Evolutionary conservation across 2,797 vertebrate species (phyloP).

Genomic region (Enteromius viviparus): DNA sequence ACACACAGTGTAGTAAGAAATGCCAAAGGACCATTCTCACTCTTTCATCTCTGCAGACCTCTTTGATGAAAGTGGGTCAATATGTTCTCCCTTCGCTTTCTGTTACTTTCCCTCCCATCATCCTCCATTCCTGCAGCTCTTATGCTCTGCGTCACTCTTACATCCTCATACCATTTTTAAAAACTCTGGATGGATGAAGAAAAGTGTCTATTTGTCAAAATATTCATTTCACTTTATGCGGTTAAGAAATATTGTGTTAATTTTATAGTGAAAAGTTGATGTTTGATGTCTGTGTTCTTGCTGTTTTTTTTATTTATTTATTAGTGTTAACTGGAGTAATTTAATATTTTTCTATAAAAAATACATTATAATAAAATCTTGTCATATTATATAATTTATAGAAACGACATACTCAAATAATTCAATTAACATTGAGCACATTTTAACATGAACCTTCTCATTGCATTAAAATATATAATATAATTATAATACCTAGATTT

Average conservation of each 20-base stretch:
- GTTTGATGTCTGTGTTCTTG: neutral
- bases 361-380: neutral
- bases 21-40: neutral
- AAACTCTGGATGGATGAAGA: neutral
- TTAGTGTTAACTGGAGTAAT: neutral
- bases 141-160: neutral
- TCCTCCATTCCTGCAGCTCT: neutral
- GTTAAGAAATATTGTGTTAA: neutral
- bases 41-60: constrained; percentile 27
- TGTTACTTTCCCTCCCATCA: neutral
- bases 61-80: constrained; percentile 46
- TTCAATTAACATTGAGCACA: neutral
- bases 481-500: no score
- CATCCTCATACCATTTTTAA: neutral
- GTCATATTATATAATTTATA: neutral
- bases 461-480: neutral
- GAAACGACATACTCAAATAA: neutral
- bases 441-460: neutral
- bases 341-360: neutral
- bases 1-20: neutral
- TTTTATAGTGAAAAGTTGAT: neutral
- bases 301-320: neutral
- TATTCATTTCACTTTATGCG: no score
- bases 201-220: neutral
- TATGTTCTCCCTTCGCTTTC: constrained; percentile 32